Conservation (phyloP, 92 coral and sea anemone species). For the Epizoanthus ramosus region DNA sequence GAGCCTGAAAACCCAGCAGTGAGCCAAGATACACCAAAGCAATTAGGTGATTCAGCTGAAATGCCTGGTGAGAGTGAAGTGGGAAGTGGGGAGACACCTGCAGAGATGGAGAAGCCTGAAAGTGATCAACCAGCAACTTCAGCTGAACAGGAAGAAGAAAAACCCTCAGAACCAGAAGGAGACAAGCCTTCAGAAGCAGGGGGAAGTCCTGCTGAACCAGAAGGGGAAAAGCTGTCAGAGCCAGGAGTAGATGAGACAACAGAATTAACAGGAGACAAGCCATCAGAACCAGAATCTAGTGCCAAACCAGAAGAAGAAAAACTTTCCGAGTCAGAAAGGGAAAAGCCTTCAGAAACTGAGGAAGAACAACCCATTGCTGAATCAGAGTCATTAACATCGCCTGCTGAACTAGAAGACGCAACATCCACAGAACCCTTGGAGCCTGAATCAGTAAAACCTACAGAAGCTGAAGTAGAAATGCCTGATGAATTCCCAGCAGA, state of each 20-base stretch:
- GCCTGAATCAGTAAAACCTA: neutral
- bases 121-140: neutral
- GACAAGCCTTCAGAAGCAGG: neutral
- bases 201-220: neutral
- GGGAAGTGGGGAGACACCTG: neutral
- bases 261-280: neutral
- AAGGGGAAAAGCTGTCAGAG: neutral
- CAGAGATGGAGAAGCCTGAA: constrained; percentile 9
- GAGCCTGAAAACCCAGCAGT: neutral
- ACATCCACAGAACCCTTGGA: neutral
- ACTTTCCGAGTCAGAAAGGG: neutral
- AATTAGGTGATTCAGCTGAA: constrained; percentile 8
- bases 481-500: neutral
- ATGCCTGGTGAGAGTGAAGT: constrained; percentile 15
- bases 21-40: neutral
- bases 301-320: neutral
- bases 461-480: constrained; percentile 4
- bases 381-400: neutral
- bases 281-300: neutral
- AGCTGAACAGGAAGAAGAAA: neutral
- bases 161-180: neutral
- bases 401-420: neutral
- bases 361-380: neutral
- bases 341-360: neutral
- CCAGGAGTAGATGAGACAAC: neutral